A percentile compares a stretch with the other conserved stretches of the same genome.
phyloP scores from a whole-genome alignment of 2,113 vertebrate genomes.

The Oplegnathus fasciatus region DNA sequence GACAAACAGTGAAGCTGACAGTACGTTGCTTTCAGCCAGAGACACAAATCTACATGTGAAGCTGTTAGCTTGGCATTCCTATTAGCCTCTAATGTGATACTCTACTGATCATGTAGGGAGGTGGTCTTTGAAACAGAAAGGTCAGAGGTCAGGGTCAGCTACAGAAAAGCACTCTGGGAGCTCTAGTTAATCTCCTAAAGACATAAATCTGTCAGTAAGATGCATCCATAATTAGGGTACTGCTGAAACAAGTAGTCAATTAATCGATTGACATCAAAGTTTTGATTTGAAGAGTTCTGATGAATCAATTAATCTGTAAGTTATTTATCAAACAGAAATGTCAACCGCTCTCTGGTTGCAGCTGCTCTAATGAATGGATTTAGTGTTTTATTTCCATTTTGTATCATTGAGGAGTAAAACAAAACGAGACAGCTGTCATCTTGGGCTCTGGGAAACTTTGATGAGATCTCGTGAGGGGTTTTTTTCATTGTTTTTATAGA shows the following conservation, averaged over 20 bases:
- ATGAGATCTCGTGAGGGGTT: too few species aligned
- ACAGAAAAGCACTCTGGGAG: background rate
- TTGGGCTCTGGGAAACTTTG: too few species aligned
- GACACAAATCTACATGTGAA: background rate
- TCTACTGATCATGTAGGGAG: background rate
- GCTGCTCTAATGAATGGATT: too few species aligned
- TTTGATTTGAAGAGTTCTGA: background rate
- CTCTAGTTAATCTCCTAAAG: background rate
- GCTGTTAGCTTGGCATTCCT: background rate
- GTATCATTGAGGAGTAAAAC: too few species aligned
- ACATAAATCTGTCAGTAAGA: background rate
- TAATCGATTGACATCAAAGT: background rate
- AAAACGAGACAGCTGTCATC: too few species aligned
- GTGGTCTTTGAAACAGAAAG: background rate
- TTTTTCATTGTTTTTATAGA: too few species aligned
- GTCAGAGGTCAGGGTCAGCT: constrained; percentile 9
- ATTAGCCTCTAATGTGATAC: background rate
- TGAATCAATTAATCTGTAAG: background rate
- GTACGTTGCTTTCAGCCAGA: constrained; percentile 21
- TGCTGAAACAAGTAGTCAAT: background rate
- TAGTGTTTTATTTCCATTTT: too few species aligned
- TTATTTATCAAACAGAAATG: background rate
- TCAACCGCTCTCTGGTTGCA: background rate
- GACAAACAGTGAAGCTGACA: constrained; percentile 57
- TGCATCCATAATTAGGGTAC: background rate